Percentiles rank a stretch among this genome's conserved stretches.
These are phyloP conservation scores for Etia nguti DNA, from an alignment of 2,113 vertebrate species.

Conservation along the genomic window DNA sequence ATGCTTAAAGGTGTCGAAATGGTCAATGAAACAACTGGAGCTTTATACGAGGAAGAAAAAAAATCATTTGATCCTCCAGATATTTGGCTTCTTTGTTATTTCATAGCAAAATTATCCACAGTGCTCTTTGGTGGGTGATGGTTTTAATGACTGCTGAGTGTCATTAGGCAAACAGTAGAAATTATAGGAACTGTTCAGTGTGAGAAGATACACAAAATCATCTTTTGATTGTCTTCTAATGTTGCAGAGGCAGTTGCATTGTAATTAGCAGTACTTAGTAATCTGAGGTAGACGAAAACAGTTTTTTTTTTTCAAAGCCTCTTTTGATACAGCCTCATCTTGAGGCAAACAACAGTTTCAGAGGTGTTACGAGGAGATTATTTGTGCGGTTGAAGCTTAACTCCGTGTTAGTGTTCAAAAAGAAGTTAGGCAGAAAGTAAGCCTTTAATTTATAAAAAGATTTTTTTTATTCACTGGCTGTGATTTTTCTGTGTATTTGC, in stretches of 20 bases:
- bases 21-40: slow-evolving; percentile 24
- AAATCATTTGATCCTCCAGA: slow-evolving; percentile 18
- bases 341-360: slow-evolving; percentile 12
- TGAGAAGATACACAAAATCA: slow-evolving; percentile 34
- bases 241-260: slow-evolving; percentile 14
- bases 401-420: neutral
- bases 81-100: slow-evolving; percentile 27
- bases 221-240: slow-evolving; percentile 52
- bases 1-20: slow-evolving; percentile 6
- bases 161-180: slow-evolving; percentile 38
- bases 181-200: slow-evolving; percentile 14
- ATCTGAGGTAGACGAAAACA: neutral
- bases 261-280: slow-evolving; percentile 34
- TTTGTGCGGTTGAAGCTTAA: neutral
- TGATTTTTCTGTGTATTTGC: neutral
- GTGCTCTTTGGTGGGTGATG: slow-evolving; percentile 26
- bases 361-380: neutral
- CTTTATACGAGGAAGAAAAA: neutral
- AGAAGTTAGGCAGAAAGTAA: neutral
- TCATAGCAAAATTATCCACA: slow-evolving; percentile 16
- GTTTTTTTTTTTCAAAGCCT: neutral
- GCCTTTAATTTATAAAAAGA: neutral
- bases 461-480: neutral
- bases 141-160: slow-evolving; percentile 39
- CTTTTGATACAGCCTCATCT: neutral